Base-by-base conservation (phyloP, 1,140 invertebrate species). In the Stratiolaelaps scimitus region DNA sequence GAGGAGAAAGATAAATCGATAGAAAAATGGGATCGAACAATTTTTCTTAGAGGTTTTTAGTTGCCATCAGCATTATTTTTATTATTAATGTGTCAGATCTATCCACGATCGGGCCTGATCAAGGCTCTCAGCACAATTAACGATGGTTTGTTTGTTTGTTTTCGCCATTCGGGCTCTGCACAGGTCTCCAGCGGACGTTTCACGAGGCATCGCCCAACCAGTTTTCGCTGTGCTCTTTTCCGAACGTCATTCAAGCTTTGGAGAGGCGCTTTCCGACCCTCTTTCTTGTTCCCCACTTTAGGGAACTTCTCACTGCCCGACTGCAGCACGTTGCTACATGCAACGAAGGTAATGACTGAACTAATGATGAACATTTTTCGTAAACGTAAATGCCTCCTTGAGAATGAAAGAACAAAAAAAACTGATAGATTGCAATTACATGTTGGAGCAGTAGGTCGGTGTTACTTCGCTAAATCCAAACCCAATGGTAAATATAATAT, bases 331-430 rank as follows among this genome's bases (percentile, higher is more conserved):
- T 60, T 23, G 53, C 53, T 34, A 60, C 53, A 17, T 60, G 53
- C 34, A 60, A 60, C 53, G 53, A 60, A 26, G 53, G 53, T 60
- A 34, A n/a, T n/a, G n/a, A n/a, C n/a, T n/a, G n/a, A n/a, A n/a
- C n/a, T n/a, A n/a, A n/a, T n/a, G n/a, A n/a, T n/a, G n/a, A n/a
- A n/a, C n/a, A n/a, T n/a, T n/a, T n/a, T n/a, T n/a, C n/a, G n/a
- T n/a, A n/a, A n/a, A n/a, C n/a, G n/a, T n/a, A n/a, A n/a, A n/a
- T n/a, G n/a, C n/a, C n/a, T n/a, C n/a, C n/a, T n/a, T n/a, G n/a
- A n/a, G n/a, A n/a, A n/a, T n/a, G n/a, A n/a, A n/a, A n/a, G n/a
- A n/a, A n/a, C n/a, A n/a, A n/a, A n/a, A n/a, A n/a, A n/a, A n/a
- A n/a, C n/a, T n/a, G n/a, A n/a, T n/a, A n/a, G n/a, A n/a, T n/a